A percentile compares a stretch with the other conserved stretches of the same genome.
These are phyloP conservation scores for Lepus townsendii DNA, from an alignment of 2,797 vertebrate species.

Conservation along the genomic window DNA sequence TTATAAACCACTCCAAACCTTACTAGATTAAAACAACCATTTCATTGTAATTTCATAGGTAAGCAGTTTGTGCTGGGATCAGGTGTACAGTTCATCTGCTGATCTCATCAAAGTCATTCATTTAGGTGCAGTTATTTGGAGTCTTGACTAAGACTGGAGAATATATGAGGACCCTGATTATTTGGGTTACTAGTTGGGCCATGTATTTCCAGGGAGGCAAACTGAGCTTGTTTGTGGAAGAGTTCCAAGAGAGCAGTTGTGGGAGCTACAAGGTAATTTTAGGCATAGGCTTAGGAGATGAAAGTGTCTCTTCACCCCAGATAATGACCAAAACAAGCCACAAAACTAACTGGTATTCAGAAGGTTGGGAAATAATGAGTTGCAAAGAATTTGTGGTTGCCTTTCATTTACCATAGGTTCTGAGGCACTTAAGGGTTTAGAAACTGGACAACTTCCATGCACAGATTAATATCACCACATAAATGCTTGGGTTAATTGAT, in stretches of 20 bases:
- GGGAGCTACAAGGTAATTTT: neutral
- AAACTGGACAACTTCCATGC: neutral
- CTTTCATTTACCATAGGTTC: neutral
- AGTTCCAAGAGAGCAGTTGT: neutral
- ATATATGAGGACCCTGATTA: neutral
- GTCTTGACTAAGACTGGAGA: neutral
- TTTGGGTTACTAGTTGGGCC: neutral
- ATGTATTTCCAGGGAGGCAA: neutral
- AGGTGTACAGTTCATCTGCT: neutral
- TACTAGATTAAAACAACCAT: neutral
- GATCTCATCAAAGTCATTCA: slow-evolving; percentile 13
- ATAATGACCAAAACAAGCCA: neutral
- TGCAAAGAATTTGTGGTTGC: slow-evolving; percentile 19
- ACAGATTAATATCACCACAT: neutral
- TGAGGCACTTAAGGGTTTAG: neutral
- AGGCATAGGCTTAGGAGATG: neutral
- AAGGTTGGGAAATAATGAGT: slow-evolving; percentile 13
- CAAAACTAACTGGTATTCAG: neutral
- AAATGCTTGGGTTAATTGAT: slow-evolving; percentile 12
- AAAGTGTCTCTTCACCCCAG: neutral
- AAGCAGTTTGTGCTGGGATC: neutral
- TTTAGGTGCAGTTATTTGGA: neutral
- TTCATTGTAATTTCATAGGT: neutral
- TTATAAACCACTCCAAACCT: neutral
- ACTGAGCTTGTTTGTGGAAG: neutral